Evolutionary conservation across 1,140 invertebrate species (phyloP).

Genomic region (Tribolium castaneum): DNA sequence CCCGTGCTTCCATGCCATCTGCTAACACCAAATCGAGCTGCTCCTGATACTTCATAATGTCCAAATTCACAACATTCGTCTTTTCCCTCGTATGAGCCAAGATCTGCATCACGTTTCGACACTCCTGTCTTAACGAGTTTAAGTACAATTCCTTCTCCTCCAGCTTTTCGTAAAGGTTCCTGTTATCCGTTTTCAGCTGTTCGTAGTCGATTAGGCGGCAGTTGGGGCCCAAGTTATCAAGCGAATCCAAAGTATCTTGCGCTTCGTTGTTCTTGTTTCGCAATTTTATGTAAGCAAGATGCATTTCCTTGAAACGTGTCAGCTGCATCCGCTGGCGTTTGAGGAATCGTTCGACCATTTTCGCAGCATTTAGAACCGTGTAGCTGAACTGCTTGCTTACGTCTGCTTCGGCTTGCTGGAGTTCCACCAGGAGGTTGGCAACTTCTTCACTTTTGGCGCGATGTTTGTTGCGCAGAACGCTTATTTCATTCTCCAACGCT

Average conservation of each 20-base stretch:
- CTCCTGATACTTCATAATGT: background rate
- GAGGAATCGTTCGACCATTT: constrained; percentile 13
- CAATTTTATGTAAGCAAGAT: background rate
- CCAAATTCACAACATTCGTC: constrained; percentile 36
- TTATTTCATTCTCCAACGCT: constrained; percentile 56
- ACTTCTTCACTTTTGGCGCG: constrained; percentile 47
- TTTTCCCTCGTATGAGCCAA: constrained; percentile 61
- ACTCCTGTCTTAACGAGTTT: constrained; percentile 53
- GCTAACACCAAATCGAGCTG: background rate
- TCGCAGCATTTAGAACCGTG: constrained; percentile 7
- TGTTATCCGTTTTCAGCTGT: constrained; percentile 59
- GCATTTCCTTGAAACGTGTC: constrained; percentile 40
- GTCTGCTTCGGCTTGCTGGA: constrained; percentile 52
- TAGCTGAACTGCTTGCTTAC: constrained; percentile 18
- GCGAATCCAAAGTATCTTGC: constrained; percentile 40
- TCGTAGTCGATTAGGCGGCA: constrained; percentile 58
- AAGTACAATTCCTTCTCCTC: constrained; percentile 61
- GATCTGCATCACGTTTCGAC: constrained; percentile 55
- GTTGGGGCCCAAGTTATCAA: constrained; percentile 54
- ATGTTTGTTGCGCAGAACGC: constrained; percentile 50
- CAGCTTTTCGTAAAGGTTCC: constrained; percentile 61
- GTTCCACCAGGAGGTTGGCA: constrained; percentile 47
- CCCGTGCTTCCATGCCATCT: background rate
- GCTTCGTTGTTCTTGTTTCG: constrained; percentile 43
- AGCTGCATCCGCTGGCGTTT: background rate